These are phyloP conservation scores for Platycheirus rosarum DNA, from an alignment of 2,888 invertebrate species.

Conservation along the genomic window DNA sequence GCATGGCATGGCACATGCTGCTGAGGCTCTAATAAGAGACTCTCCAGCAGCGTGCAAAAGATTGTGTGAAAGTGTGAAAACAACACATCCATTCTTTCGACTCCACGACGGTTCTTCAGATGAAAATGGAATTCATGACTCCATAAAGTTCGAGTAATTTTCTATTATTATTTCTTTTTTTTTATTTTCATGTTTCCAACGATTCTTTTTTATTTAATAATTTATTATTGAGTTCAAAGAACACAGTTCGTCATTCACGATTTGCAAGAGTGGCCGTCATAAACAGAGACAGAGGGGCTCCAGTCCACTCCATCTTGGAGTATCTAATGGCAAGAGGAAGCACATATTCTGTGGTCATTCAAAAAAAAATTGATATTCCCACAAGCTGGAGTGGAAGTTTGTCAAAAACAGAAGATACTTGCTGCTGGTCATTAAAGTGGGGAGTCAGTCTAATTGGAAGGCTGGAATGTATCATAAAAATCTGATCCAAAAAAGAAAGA, in stretches of 20 bases:
- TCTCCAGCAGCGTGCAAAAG: slow-evolving; percentile 3
- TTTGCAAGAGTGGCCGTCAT: slow-evolving; percentile 29
- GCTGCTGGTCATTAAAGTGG: slow-evolving; percentile 20
- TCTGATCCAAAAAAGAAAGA: slow-evolving; percentile 40
- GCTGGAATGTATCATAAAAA: slow-evolving; percentile 5
- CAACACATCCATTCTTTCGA: slow-evolving; percentile 38
- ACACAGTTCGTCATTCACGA: slow-evolving; percentile 22
- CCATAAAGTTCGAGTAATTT: slow-evolving; percentile 62
- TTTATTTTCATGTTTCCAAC: slow-evolving; percentile 8
- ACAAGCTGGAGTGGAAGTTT: slow-evolving; percentile 25
- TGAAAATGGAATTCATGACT: slow-evolving; percentile 18
- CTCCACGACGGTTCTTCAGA: slow-evolving; percentile 30
- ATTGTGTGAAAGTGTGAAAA: slow-evolving; percentile 62
- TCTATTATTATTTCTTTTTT: slow-evolving; percentile 45
- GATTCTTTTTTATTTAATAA: slow-evolving; percentile 11
- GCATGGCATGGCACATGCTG: slow-evolving; percentile 23
- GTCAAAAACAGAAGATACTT: slow-evolving; percentile 6
- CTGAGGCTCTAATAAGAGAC: slow-evolving; percentile 11
- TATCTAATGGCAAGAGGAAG: slow-evolving; percentile 43
- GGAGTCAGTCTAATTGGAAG: slow-evolving; percentile 56
- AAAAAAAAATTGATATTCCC: slow-evolving; percentile 36
- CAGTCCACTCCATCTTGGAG: slow-evolving; percentile 23
- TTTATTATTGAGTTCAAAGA: slow-evolving; percentile 4
- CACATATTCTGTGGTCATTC: slow-evolving; percentile 1
- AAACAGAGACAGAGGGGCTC: neutral